Conservation (phyloP, 1,140 invertebrate genomes). For the Lanistes nyassanus region DNA sequence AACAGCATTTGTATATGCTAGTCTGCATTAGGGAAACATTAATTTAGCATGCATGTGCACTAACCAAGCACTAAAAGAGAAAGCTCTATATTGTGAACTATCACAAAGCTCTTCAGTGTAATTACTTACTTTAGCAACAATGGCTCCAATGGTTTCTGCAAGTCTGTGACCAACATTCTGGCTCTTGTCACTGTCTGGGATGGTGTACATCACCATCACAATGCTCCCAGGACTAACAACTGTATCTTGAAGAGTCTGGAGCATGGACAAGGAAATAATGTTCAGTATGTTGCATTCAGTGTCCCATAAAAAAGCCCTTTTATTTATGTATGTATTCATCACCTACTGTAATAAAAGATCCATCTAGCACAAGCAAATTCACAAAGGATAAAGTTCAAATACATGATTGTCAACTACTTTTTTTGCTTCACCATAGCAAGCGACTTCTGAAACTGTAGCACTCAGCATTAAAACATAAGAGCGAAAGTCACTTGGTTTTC, state of each 20-base stretch:
- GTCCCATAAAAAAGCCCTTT: neutral
- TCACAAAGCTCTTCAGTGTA: neutral
- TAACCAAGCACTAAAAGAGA: too few species aligned
- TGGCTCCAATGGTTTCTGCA: conserved; percentile 9
- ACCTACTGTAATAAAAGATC: neutral
- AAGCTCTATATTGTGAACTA: neutral
- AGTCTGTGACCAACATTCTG: conserved; percentile 15
- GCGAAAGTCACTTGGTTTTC: too few species aligned
- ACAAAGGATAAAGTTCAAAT: neutral
- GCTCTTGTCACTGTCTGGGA: neutral
- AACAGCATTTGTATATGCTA: too few species aligned
- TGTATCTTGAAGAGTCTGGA: conserved; percentile 25
- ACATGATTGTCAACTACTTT: too few species aligned
- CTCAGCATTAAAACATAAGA: too few species aligned
- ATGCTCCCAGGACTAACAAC: conserved; percentile 24
- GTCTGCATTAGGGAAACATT: too few species aligned
- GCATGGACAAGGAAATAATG: neutral
- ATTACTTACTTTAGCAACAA: conserved; percentile 22
- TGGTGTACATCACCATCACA: conserved; percentile 24
- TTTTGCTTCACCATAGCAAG: too few species aligned
- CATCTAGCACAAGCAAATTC: neutral
- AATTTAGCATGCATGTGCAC: too few species aligned
- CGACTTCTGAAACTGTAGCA: too few species aligned
- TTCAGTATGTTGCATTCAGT: neutral
- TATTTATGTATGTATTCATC: neutral